Base-by-base conservation (phyloP, 2,797 vertebrate genomes). In the Myotis daubentonii region DNA sequence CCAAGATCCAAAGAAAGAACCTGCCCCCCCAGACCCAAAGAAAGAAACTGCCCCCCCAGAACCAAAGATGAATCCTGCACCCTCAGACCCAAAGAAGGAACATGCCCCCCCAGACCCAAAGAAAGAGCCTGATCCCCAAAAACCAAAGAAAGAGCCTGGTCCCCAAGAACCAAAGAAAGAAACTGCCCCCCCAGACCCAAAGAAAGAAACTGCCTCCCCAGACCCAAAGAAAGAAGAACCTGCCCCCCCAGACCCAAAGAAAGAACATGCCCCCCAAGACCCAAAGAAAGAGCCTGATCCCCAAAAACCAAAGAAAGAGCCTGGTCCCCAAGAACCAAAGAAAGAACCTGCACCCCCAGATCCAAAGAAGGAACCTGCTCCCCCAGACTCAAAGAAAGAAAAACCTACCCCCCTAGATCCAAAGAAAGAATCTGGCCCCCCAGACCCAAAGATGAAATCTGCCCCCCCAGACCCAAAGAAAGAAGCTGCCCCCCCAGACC, bases 331-430 rank as follows among this genome's bases (percentile, higher is more conserved):
- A 41, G 36, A 15, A 2, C 2, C 68, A 41, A 71, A 94, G 81
- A 93, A 94, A 81, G 81, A 44, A 15, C 41, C 75, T n/a, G 68
- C 17, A 1, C 17, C 86, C 30, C 68, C 12, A 36, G 82, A 33
- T 12, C 15, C 41, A 41, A n/a, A 89, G 41, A 84, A 71, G 20
- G 66, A 51, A 6, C 2, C 36, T 75, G 55, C 19, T 0, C 6
- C 70, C 55, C 33, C 66, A 41, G 83, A 86, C 2, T 22, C 68
- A 41, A 71, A 94, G 81, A 93, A 94, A 81, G 81, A 44, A 15
- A 36, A 51, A 6, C 5, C 36, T 75, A 44, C 19, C 0, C 6
- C 57, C 55, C 33, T 66, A 41, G 83, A 86, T 0, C 4, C 57
- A 28, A 60, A 28, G 62, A 85, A 95, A 79, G 87, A 89, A 53